Base-by-base conservation (phyloP, 2,888 invertebrate species). In the Brenthis ino region DNA sequence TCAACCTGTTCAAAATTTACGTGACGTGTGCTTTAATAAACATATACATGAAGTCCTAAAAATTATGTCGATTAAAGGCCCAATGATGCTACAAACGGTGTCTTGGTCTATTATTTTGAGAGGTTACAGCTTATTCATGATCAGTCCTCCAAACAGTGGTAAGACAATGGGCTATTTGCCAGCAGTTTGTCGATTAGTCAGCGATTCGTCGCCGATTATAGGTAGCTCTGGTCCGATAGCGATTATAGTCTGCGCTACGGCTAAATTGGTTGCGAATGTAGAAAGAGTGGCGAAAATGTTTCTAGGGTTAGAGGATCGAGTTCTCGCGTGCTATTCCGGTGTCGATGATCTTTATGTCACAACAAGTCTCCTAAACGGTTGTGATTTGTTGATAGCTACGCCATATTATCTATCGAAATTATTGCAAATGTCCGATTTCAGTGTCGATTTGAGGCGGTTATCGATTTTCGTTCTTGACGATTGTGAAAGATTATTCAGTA, bases 141-240 rank as follows among this genome's bases (percentile, higher is more conserved):
- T 97, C 1, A 94, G 95, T 70, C 91, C 94, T 0, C 79, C 87
- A 0, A 84, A 85, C 14, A 93, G 94, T 64, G 96, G 96, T 0
- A 96, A 96, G 87, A 96, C 96, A 0, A 84, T 95, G 77, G 95
- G 95, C 0, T 96, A 96, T 80, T 80, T 96, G 37, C 94, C 96
- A 14, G 94, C 96, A 0, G 84, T 97, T 4, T 93, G 95, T 64
- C 94, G 95, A 61, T 89, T 94, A 65, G 84, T 96, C 6, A 82
- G 89, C 16, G 93, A 94, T 78, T 83, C 81, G 47, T 76, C 79
- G 1, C 78, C 88, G 16, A 73, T 74, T 6, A 80, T 81, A 0
- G 78, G 85, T n/a, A 87, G 92, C 24, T 90, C 89, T 54, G 95
- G 95, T 48, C 96, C 97, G 0, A 85, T 94, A 14, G 94, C 93